Evolutionary conservation across 2,888 invertebrate genomes (phyloP).

Genomic region (Aphodius sticticus): DNA sequence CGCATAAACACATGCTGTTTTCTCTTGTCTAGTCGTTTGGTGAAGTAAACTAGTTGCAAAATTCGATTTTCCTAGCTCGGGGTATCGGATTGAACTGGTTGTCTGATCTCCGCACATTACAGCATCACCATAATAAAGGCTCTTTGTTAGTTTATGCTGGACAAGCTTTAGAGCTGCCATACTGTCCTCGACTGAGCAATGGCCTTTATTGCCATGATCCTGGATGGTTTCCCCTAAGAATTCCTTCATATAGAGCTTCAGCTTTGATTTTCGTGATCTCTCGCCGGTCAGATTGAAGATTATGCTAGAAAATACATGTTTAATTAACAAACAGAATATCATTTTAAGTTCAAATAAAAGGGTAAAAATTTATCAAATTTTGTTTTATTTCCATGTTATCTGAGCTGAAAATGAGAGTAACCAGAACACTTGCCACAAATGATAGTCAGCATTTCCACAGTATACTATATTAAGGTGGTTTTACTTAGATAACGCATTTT

Average conservation of each 20-base stretch:
- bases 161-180: conserved; percentile 86
- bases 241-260: conserved; percentile 78
- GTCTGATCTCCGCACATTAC: conserved; percentile 61
- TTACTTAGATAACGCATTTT: too few relatives aligned
- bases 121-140: conserved; percentile 79
- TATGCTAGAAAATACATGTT: conserved; percentile 62
- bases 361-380: too few relatives aligned
- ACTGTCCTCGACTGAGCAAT: conserved; percentile 90
- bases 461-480: too few relatives aligned
- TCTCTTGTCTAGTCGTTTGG: conserved; percentile 58
- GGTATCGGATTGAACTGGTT: conserved; percentile 59
- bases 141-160: conserved; percentile 83
- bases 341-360: too few relatives aligned
- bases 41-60: conserved; percentile 64
- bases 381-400: too few relatives aligned
- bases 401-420: too few relatives aligned
- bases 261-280: conserved; percentile 79
- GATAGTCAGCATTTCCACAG: too few relatives aligned
- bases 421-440: too few relatives aligned
- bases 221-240: conserved; percentile 87
- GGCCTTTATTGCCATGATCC: conserved; percentile 66
- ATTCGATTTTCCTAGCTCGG: conserved; percentile 62
- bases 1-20: conserved; percentile 65
- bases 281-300: conserved; percentile 88
- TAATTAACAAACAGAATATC: too few relatives aligned